These are phyloP conservation scores for Cistogaster globosa DNA, from an alignment of 2,888 invertebrate genomes.

Conservation along the genomic window DNA sequence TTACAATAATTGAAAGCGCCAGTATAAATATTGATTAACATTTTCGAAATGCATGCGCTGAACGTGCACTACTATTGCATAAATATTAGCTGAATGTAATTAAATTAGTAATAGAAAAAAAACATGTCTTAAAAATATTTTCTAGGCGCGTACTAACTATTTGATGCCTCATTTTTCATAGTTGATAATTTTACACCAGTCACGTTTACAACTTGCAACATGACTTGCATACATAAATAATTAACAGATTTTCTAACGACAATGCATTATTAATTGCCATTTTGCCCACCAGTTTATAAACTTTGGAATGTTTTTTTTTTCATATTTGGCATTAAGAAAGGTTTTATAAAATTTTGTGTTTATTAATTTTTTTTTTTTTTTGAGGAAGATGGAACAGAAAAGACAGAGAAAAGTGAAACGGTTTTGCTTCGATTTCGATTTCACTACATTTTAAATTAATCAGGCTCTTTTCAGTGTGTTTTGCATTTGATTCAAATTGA, in stretches of 20 bases:
- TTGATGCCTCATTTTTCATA: neutral
- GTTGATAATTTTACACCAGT: conserved; percentile 27
- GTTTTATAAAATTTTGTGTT: neutral
- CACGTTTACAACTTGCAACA: conserved; percentile 37
- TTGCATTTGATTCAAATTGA: too few relatives aligned
- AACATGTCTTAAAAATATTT: conserved; percentile 3
- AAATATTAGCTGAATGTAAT: neutral
- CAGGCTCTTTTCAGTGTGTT: too few relatives aligned
- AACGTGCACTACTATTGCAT: neutral
- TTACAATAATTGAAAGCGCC: neutral
- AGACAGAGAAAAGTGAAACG: neutral
- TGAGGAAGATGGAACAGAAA: neutral
- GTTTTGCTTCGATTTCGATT: too few relatives aligned
- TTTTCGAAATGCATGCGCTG: conserved; percentile 5
- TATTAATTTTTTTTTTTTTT: neutral
- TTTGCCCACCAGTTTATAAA: neutral
- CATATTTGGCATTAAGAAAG: conserved; percentile 6
- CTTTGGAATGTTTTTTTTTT: conserved; percentile 14
- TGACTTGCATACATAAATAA: conserved; percentile 43
- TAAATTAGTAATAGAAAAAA: neutral
- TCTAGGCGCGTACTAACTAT: neutral
- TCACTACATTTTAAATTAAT: too few relatives aligned
- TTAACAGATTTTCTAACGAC: conserved; percentile 1
- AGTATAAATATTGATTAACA: conserved; percentile 12
- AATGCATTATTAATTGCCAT: neutral